Conservation (phyloP, 1,140 invertebrate species). For the Drosophila bipectinata region DNA sequence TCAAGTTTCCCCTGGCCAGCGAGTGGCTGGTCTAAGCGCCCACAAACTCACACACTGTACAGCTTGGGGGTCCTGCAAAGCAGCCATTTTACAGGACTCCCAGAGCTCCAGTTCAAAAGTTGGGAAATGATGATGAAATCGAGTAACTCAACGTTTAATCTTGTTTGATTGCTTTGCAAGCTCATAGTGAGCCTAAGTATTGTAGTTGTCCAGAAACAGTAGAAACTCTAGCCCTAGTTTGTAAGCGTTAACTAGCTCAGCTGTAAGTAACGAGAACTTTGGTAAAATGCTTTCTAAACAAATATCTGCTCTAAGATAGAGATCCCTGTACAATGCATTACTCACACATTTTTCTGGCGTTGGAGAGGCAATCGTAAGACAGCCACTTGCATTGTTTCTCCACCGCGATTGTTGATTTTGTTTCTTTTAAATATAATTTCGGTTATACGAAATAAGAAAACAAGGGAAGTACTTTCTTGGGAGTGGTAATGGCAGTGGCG, state of each 20-base stretch:
- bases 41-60: neutral
- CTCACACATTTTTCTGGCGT: neutral
- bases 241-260: constrained; percentile 53
- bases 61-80: constrained; percentile 50
- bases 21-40: constrained; percentile 76
- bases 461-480: constrained; percentile 1
- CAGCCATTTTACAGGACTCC: constrained; percentile 71
- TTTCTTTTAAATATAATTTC: constrained; percentile 54
- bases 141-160: constrained; percentile 51
- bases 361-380: constrained; percentile 56
- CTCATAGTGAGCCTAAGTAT: constrained; percentile 48
- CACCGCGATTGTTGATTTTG: constrained; percentile 3
- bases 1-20: constrained; percentile 80
- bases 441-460: constrained; percentile 58
- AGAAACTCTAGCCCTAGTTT: constrained; percentile 27
- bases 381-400: constrained; percentile 71
- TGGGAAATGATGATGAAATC: constrained; percentile 5
- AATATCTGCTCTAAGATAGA: constrained; percentile 30
- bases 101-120: constrained; percentile 12
- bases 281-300: constrained; percentile 74
- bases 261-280: constrained; percentile 54
- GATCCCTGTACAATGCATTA: constrained; percentile 61
- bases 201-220: constrained; percentile 32
- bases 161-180: constrained; percentile 50
- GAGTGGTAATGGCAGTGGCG: too few species aligned